Evolutionary conservation across 2,113 vertebrate genomes (phyloP).

Genomic region (Petaurus breviceps): DNA sequence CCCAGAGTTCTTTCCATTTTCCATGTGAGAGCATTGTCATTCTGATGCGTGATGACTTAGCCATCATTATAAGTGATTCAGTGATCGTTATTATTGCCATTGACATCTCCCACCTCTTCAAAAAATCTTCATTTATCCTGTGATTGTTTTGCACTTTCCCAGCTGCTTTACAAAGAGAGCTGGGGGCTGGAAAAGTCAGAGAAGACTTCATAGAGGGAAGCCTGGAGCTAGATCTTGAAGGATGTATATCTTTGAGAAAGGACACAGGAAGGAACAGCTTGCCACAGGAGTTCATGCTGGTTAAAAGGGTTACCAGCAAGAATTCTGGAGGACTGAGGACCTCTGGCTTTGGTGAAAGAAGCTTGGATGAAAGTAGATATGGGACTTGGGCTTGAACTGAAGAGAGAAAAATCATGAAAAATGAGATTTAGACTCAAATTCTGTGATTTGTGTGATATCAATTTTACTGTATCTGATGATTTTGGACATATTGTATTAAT

Average conservation of each 20-base stretch:
- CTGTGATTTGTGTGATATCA: background rate
- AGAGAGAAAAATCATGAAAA: background rate
- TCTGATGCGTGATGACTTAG: background rate
- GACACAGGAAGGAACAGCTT: background rate
- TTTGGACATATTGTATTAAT: background rate
- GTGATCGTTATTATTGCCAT: background rate
- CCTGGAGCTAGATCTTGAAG: conserved; percentile 15
- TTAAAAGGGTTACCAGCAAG: background rate
- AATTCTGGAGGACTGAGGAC: background rate
- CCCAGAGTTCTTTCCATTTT: background rate
- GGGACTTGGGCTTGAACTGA: background rate
- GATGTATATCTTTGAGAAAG: background rate
- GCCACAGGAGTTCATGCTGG: background rate
- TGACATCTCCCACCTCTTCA: background rate
- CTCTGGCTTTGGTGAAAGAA: background rate
- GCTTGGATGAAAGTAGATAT: background rate
- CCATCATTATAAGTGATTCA: conserved; percentile 2
- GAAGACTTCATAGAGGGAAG: conserved; percentile 26
- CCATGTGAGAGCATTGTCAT: background rate
- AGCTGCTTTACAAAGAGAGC: background rate
- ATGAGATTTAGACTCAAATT: background rate
- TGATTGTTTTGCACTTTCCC: background rate
- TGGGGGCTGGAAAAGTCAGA: background rate
- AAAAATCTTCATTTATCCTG: background rate
- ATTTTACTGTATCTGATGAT: background rate